These are phyloP conservation scores for Rhadinocentrus ornatus DNA, from an alignment of 2,797 vertebrate genomes.

Conservation along the genomic window DNA sequence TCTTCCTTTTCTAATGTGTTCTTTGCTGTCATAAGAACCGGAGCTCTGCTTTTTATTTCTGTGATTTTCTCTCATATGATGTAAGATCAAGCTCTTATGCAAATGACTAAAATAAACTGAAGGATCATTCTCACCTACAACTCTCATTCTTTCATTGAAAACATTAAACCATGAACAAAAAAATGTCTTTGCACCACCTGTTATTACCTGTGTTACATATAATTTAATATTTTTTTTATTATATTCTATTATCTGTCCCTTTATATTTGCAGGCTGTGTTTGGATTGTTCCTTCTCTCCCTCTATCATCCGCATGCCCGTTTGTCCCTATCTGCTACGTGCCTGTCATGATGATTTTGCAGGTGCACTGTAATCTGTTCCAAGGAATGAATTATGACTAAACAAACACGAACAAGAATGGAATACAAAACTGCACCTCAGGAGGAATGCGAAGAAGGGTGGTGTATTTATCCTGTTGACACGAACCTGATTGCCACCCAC, in stretches of 20 bases:
- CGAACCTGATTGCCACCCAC: conserved; percentile 14
- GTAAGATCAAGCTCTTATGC: conserved; percentile 33
- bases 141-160: conserved; percentile 39
- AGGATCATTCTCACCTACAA: conserved; percentile 25
- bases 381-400: conserved; percentile 54
- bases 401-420: conserved; percentile 30
- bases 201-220: conserved; percentile 34
- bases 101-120: conserved; percentile 56
- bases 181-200: conserved; percentile 10
- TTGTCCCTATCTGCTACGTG: conserved; percentile 30
- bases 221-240: conserved; percentile 31
- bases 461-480: conserved; percentile 14
- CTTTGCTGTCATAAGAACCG: neutral
- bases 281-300: neutral
- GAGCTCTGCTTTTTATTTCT: conserved; percentile 14
- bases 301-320: conserved; percentile 22
- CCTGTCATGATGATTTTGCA: conserved; percentile 48
- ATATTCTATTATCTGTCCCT: conserved; percentile 2
- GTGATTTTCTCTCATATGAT: conserved; percentile 36
- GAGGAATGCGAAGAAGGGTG: conserved; percentile 17
- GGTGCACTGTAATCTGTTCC: conserved; percentile 50
- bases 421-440: conserved; percentile 34
- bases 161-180: conserved; percentile 16
- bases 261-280: conserved; percentile 12
- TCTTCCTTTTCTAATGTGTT: conserved; percentile 8